phyloP scores from a whole-genome alignment of 2,888 invertebrate genomes.

The Meiosimyza decipiens region DNA sequence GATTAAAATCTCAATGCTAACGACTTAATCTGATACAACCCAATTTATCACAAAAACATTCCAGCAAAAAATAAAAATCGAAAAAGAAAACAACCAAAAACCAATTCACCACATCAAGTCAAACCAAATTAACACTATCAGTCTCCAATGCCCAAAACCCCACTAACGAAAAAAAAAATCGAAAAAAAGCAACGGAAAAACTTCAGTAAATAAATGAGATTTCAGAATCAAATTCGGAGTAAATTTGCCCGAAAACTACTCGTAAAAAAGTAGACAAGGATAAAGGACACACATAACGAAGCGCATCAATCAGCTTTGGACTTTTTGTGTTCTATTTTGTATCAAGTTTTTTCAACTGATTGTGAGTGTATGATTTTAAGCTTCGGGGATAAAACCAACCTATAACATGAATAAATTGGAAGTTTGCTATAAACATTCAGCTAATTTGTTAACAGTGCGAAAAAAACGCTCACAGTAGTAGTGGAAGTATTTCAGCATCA shows the following conservation, averaged over 20 bases:
- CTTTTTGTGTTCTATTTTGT: constrained; percentile 5
- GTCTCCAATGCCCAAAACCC: neutral
- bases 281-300: constrained; percentile 14
- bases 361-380: constrained; percentile 21
- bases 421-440: neutral
- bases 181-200: neutral
- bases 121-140: neutral
- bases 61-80: neutral
- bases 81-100: neutral
- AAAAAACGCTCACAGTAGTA: neutral
- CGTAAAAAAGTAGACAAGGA: neutral
- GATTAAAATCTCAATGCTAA: neutral
- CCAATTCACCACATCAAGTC: neutral
- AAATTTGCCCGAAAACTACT: constrained; percentile 2
- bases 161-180: neutral
- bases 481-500: neutral
- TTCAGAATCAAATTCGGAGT: constrained; percentile 3
- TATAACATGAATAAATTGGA: neutral
- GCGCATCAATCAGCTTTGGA: constrained; percentile 28
- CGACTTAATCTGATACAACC: neutral
- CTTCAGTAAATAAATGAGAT: constrained; percentile 10
- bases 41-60: constrained; percentile 12
- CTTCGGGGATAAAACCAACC: neutral
- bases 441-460: neutral
- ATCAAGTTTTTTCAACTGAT: constrained; percentile 10